phyloP scores from a whole-genome alignment of 2,888 invertebrate genomes.

The Biston betularia region DNA sequence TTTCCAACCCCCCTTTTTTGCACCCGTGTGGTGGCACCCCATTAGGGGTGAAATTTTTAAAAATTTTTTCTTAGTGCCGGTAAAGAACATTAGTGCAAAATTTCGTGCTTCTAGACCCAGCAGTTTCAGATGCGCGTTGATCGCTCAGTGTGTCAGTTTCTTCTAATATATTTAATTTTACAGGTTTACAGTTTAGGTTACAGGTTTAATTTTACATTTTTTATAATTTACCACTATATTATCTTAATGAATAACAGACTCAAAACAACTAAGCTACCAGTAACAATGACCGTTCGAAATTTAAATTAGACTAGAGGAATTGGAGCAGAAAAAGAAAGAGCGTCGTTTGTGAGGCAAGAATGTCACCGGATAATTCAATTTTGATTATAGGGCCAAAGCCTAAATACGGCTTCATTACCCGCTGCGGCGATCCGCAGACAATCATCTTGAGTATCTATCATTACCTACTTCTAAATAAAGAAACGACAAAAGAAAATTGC shows the following conservation, averaged over 20 bases:
- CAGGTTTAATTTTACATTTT: no score
- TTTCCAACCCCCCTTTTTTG: no score
- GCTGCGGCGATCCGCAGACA: constrained; percentile 81
- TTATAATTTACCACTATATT: constrained; percentile 26
- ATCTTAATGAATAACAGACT: constrained; percentile 21
- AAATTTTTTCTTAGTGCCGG: no score
- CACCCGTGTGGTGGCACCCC: no score
- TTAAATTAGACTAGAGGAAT: constrained; percentile 75
- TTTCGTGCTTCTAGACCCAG: no score
- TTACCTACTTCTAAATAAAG: constrained; percentile 79
- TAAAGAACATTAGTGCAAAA: no score
- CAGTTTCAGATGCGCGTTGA: no score
- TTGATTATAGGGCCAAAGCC: constrained; percentile 85
- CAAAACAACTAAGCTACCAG: constrained; percentile 24
- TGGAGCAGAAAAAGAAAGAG: constrained; percentile 84
- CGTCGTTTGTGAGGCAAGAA: constrained; percentile 74
- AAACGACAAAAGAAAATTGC: constrained; percentile 77
- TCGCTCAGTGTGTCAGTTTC: no score
- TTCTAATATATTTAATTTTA: no score
- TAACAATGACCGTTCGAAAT: constrained; percentile 67
- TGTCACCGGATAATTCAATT: constrained; percentile 85
- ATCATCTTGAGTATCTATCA: constrained; percentile 82
- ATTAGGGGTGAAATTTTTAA: no score
- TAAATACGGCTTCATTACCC: constrained; percentile 82
- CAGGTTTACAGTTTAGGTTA: no score